Base-by-base conservation (phyloP, 2,888 invertebrate species). In the Tricholauxania praeusta region DNA sequence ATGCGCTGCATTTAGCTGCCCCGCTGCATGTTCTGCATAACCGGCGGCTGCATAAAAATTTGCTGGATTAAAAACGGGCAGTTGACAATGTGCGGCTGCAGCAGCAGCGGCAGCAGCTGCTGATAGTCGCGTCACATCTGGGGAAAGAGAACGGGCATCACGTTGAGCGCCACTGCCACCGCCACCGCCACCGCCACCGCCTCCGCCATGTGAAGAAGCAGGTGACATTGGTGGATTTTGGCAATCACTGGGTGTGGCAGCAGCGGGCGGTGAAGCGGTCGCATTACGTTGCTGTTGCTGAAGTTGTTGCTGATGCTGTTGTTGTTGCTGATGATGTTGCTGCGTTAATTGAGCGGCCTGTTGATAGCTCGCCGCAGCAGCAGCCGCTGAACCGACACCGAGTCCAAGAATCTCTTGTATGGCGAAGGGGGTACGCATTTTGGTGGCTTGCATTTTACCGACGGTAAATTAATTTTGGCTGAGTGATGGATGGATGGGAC, bases 1-100 rank as follows among this genome's bases (percentile, higher is more conserved):
- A 80, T 87, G 87, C 17, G 87, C 87, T 12, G 87, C 87, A 78
- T 82, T 84, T 53, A 87, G 80, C 72, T 84, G 82, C 57, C 79
- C 80, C 49, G 85, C 86, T 55, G 85, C 85, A 72, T 86, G 87
- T 64, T 87, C 87, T 4, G 84, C 84, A 77, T 87, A 87, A 64
- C 87, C 86, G 77, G 87, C 87, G 75, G 87, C 87, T 8, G 87
- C 87, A 79, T 87, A 87, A 74, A 87, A 87, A 74, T 86, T 85
- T 57, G 87, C 87, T 72, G 87, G 87, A 83, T 87, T 87, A 78
- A 87, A 87, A 7, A 87, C 87, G 28, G 87, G 87, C 78, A 87
- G 78, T 75, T 87, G 87, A 74, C 87, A 87, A 80, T 85, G 85
- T 77, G 85, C 86, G 68, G 85, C 85, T 2, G 86, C 86, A 3